Evolutionary conservation across 2,113 vertebrate species (phyloP), one percentile per base, ranked within the genome.

Genomic region (Anser cygnoides): DNA sequence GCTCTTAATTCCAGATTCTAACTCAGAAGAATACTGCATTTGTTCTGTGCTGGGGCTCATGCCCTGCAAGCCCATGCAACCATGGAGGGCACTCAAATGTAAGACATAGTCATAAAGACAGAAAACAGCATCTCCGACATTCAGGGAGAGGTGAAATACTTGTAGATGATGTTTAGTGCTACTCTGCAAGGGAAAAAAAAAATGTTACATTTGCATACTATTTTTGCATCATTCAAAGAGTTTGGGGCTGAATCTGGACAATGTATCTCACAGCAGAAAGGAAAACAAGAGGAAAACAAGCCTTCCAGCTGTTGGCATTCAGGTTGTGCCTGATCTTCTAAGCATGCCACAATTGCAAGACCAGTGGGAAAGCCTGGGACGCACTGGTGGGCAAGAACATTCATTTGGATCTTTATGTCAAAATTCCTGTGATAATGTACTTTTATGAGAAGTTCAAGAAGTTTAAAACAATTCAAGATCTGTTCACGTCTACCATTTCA

Each of bases 341-440:
- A 39, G 25, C 23, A n/a, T 6, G 7, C 35, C 35, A 44, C 0
- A 1, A 33, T 61, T 33, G 22, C 35, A 19, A 0, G 0, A n/a
- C 20, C 58, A 68, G 11, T 4, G 11, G 37, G 49, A 65, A 31
- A 85, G 9, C 4, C 0, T 0, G 3, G 5, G 17, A 23, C 44
- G 62, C 25, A 37, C 15, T 37, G 9, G 13, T 17, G 26, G 9
- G 15, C 46, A 87, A 84, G 22, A 12, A 46, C 0, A 0, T 43
- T 84, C 68, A 12, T 70, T 57, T 41, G 50, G 29, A 79, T 25
- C 14, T 79, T 83, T 26, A 61, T 26, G 25, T 22, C 3, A 4
- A 6, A 31, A 21, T 28, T 84, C 29, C 59, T 21, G 63, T 1
- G 0, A 23, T n/a, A 49, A 2, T 35, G 7, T 29, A 33, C 22